Base-by-base conservation (phyloP, 2,113 vertebrate species). In the Stigmatopora nigra region DNA sequence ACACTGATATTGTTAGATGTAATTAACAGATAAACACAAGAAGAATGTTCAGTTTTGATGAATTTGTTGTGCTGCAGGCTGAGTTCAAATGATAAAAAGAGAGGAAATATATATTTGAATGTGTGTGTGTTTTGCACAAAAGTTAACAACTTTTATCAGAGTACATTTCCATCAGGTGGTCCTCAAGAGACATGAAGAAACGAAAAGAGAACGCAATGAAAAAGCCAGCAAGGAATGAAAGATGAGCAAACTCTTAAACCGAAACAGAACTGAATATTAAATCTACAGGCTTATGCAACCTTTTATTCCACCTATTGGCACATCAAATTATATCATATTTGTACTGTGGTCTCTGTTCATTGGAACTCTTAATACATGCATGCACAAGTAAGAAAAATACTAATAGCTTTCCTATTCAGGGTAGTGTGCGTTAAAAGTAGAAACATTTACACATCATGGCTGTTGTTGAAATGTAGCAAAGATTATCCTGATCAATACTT, bases 161-260 rank as follows among this genome's bases (percentile, higher is more conserved):
- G 82, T 69, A 67, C 77, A 72, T 77, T 84, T 79, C 61, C 83
- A 88, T 88, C 84, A 86, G 81, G 78, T 88, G 73, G 66, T 9
- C 82, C 84, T 70, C 80, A 4, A 38, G 81, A 82, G 80, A 60
- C 59, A 78, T 77, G 77, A 84, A 75, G 58, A 72, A 80, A 74
- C 13, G 70, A 76, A 63, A 58, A 66, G 61, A 70, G 73, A 55
- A 63, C 58, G 63, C 15, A 6, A 49, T 61, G 58, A 47, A 69
- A 72, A 64, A 19, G 63, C n/a, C 36, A 51, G 58, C 51, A 44
- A 56, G 47, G 13, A 15, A 67, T 45, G 53, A 61, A 49, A 65
- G 77, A 85, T 80, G 72, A 81, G 69, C 46, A 75, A 78, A 76
- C 63, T 52, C 51, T 73, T 76, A 56, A 56, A 80, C 77, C 48